A percentile compares a stretch with the other conserved stretches of the same genome.
phyloP scores from a whole-genome alignment of 2,797 vertebrate species.

The Sitta carolinensis region DNA sequence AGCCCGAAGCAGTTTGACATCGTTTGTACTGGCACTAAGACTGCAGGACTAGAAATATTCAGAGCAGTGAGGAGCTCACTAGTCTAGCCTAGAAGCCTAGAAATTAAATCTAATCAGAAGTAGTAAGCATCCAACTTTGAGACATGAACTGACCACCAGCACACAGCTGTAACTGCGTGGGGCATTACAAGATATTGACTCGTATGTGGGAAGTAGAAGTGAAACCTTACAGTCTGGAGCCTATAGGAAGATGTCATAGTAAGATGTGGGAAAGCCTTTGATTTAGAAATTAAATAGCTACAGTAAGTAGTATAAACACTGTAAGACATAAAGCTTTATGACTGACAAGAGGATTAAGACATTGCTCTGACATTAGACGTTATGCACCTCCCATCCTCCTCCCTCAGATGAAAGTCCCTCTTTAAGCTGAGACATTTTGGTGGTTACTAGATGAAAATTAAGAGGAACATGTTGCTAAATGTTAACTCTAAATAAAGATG shows the following conservation, averaged over 20 bases:
- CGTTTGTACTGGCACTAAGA: background rate
- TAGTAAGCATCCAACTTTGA: background rate
- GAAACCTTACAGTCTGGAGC: background rate
- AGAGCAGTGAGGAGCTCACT: background rate
- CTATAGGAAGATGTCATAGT: background rate
- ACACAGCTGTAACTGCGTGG: background rate
- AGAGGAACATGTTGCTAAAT: background rate
- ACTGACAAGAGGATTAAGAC: slow-evolving; percentile 21
- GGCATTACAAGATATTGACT: background rate
- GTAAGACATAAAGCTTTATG: background rate
- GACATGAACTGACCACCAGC: background rate
- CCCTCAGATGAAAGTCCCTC: background rate
- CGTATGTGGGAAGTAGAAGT: background rate
- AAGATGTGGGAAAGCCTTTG: background rate
- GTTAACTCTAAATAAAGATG: background rate
- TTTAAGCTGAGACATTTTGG: background rate
- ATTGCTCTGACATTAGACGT: background rate
- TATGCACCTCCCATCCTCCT: background rate
- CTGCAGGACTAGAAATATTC: background rate
- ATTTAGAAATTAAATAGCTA: background rate
- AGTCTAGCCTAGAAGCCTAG: background rate
- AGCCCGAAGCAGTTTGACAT: fast-evolving
- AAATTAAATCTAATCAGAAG: background rate
- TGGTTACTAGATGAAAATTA: background rate
- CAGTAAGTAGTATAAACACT: background rate